These are phyloP conservation scores for Listronotus oregonensis DNA, from an alignment of 1,140 invertebrate species.

Conservation along the genomic window DNA sequence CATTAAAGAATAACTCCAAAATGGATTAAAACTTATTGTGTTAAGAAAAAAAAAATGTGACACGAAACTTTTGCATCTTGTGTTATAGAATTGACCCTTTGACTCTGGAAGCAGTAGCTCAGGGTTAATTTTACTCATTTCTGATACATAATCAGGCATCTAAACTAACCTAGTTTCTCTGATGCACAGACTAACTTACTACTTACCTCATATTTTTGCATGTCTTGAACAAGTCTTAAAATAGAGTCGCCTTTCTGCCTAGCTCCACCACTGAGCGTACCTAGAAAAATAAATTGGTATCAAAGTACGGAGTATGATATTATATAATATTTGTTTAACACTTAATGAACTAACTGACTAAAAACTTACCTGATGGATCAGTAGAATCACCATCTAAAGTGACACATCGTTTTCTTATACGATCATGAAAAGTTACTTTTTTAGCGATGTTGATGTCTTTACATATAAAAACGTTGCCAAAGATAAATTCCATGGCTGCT, in stretches of 20 bases:
- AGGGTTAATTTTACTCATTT: no score
- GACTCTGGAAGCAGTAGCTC: no score
- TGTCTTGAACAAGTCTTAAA: constrained; percentile 56
- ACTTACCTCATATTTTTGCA: constrained; percentile 46
- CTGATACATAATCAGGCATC: no score
- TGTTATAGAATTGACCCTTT: no score
- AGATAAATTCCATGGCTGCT: constrained; percentile 86
- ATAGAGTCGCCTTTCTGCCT: constrained; percentile 60
- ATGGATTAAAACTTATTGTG: no score
- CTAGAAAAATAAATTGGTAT: constrained; percentile 7
- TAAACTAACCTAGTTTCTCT: no score
- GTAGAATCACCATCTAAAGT: constrained; percentile 92
- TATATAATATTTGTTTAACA: neutral
- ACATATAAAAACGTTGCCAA: constrained; percentile 87
- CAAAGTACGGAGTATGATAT: neutral
- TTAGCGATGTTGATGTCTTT: constrained; percentile 79
- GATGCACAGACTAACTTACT: neutral
- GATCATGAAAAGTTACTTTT: constrained; percentile 74
- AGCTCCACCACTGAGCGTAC: constrained; percentile 85
- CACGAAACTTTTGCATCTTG: no score
- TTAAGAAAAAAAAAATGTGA: no score
- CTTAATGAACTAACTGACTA: neutral
- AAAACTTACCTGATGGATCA: constrained; percentile 72
- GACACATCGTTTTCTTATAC: constrained; percentile 78
- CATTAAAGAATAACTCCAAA: no score